Evolutionary conservation across 92 coral and sea anemone genomes (phyloP).

Genomic region (Blastomussa wellsi): DNA sequence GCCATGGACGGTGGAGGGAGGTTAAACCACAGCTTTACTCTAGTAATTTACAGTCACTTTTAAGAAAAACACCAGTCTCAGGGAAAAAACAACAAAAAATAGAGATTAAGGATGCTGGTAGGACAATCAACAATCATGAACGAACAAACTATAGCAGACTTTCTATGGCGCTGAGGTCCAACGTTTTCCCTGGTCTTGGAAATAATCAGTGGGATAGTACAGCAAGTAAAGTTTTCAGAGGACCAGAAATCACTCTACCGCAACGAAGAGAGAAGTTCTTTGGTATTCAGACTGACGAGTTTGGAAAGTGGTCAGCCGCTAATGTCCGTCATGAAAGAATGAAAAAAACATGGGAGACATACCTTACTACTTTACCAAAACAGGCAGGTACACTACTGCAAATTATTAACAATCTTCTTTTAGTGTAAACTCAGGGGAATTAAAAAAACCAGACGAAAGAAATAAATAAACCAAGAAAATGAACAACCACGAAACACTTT

Average conservation of each 20-base stretch:
- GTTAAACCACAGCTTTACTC: constrained; percentile 49
- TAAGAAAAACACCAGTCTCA: neutral
- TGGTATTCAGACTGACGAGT: constrained; percentile 84
- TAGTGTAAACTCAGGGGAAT: neutral
- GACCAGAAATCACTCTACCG: constrained; percentile 60
- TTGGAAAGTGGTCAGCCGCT: constrained; percentile 94
- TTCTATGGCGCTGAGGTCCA: constrained; percentile 80
- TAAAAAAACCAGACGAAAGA: too few relatives aligned
- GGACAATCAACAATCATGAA: neutral
- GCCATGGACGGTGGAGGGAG: constrained; percentile 96
- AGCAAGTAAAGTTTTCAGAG: constrained; percentile 63
- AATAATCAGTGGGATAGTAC: constrained; percentile 85
- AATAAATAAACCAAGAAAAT: too few relatives aligned
- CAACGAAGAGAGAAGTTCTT: constrained; percentile 70
- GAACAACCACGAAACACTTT: too few relatives aligned
- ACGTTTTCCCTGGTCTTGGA: constrained; percentile 93
- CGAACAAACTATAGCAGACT: constrained; percentile 60
- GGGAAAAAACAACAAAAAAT: neutral
- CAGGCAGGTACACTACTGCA: constrained; percentile 76
- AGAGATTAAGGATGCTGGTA: constrained; percentile 18
- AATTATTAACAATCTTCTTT: neutral
- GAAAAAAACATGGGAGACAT: constrained; percentile 93
- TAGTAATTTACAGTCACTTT: constrained; percentile 7
- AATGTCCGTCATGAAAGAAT: constrained; percentile 90
- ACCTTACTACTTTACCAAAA: constrained; percentile 74